Evolutionary conservation across 2,797 vertebrate genomes (phyloP).

Genomic region (Periparus ater): DNA sequence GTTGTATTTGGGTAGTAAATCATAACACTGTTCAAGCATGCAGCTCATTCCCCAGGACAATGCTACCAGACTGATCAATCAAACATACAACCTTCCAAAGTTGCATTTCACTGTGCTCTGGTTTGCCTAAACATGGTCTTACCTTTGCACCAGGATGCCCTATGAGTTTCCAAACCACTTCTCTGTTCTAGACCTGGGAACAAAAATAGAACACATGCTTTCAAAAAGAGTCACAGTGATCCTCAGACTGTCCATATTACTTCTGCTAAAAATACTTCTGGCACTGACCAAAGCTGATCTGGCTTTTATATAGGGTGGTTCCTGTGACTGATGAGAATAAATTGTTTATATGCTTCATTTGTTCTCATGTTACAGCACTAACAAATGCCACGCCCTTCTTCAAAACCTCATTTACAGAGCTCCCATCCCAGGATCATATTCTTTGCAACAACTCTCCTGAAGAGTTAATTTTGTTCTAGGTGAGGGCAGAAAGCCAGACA

Average conservation of each 20-base stretch:
- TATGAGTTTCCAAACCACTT: background rate
- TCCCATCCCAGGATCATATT: background rate
- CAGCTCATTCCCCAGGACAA: background rate
- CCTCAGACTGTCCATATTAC: background rate
- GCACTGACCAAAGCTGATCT: background rate
- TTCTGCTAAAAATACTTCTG: background rate
- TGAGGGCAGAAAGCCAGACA: background rate
- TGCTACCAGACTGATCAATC: background rate
- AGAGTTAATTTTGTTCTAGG: background rate
- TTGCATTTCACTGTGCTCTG: background rate
- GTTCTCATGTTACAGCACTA: background rate
- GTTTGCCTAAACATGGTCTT: background rate
- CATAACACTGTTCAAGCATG: background rate
- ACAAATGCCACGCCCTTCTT: background rate
- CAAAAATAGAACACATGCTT: background rate
- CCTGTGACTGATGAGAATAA: background rate
- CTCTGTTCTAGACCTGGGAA: background rate
- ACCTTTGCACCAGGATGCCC: background rate
- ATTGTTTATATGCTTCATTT: background rate
- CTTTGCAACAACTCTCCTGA: background rate
- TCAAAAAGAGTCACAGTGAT: background rate
- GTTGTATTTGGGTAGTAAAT: background rate
- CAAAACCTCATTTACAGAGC: background rate
- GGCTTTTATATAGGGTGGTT: background rate
- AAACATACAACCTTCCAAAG: background rate